Base-by-base conservation (phyloP, 2,797 vertebrate genomes). In the Helicolenus hilgendorfi region DNA sequence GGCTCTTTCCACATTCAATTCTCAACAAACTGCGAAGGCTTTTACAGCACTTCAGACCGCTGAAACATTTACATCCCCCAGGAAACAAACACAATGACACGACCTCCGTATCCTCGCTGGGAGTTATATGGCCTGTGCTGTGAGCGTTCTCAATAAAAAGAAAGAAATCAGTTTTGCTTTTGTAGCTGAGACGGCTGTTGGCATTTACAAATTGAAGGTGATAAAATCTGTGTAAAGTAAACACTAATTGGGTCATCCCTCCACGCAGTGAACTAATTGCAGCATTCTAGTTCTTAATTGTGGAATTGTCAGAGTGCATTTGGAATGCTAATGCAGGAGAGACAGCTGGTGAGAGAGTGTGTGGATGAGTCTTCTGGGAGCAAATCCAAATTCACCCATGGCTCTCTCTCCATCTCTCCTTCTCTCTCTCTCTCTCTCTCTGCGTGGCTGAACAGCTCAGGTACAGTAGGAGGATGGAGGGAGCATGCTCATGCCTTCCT, bases 231-330 rank as follows among this genome's bases (percentile, higher is more conserved):
- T 91, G 77, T 87, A 93, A 87, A 92, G 88, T 84, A 88, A 92
- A 85, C 89, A 90, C 92, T 95, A 95, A 96, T 94, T 94, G 92
- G 94, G 93, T 95, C 92, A 92, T 94, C 87, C 92, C 86, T 80
- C 81, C 91, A 86, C 58, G 63, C 85, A 77, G 88, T 86, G 79
- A 90, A 89, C 92, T 95, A 95, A 96, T 95, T 95, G 94, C 89
- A 53, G 88, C 85, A 92, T 96, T 96, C 90, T 94, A 91, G 92
- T 93, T 94, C 92, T 95, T 97, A 96, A 96, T 96, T 96, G 95
- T 88, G 56, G 93, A 94, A 94, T 91, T 91, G 92, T 93, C 90
- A 91, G 92, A 89, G 90, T 86, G 76, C 75, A 91, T 94, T 95
- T 94, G 87, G 94, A 96, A 96, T 94, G 86, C 85, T 95, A 96